Evolutionary conservation across 2,113 vertebrate species (phyloP).

Genomic region (Cricetomys ansorgei): DNA sequence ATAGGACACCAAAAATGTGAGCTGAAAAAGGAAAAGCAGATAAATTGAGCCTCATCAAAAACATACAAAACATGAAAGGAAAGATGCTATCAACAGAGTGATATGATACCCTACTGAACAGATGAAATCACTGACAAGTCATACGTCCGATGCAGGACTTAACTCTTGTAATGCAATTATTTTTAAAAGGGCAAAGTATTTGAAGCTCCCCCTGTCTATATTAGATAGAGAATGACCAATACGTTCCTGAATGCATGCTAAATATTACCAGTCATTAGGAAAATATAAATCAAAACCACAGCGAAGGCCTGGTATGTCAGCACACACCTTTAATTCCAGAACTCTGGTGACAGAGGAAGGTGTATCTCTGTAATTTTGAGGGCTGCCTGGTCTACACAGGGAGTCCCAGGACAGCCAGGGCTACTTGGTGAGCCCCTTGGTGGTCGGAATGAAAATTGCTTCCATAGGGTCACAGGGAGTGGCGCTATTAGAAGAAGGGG

Average conservation of each 20-base stretch:
- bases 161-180: neutral
- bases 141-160: neutral
- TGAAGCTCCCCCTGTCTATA: neutral
- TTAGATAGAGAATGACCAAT: neutral
- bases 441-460: too few relatives aligned
- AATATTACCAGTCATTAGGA: neutral
- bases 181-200: slow-evolving; percentile 14
- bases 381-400: neutral
- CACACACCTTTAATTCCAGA: neutral
- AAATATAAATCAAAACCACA: neutral
- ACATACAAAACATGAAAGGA: neutral
- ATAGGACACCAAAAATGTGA: neutral
- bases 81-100: neutral
- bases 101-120: neutral
- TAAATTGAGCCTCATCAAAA: neutral
- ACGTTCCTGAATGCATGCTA: neutral
- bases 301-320: neutral
- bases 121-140: neutral
- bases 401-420: neutral
- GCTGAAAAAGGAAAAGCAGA: neutral
- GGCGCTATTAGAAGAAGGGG: too few relatives aligned
- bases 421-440: neutral
- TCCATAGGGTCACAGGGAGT: too few relatives aligned
- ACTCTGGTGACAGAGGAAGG: neutral
- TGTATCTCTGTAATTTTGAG: neutral